Base-by-base conservation (phyloP, 2,888 invertebrate species). In the Apantesis nais region DNA sequence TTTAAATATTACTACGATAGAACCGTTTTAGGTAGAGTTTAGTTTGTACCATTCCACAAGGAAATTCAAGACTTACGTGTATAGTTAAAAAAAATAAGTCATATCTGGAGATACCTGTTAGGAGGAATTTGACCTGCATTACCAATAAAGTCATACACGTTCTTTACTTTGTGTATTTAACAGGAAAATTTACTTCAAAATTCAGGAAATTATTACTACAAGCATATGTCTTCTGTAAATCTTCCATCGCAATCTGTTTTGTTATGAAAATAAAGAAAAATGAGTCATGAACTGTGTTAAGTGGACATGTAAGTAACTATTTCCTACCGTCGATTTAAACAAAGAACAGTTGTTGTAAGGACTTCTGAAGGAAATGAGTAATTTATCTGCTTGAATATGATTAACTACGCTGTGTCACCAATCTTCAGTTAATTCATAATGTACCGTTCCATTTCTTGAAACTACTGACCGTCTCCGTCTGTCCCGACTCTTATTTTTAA, bases 331-430 rank as follows among this genome's bases (percentile, higher is more conserved):
- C 25, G 14, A 2, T 41, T 39, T 19, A 37, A n/a, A 68, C 77
- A 75, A 81, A 77, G 77, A 68, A 74, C 72, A n/a, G n/a, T n/a
- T 60, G 64, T 58, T 44, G 69, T 58, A 62, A 31, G 73, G 72
- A 77, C 81, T 74, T 79, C 61, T 60, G 41, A 67, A 80, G 82
- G 80, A 81, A 78, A 74, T 71, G 63, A 66, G 74, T 81, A 72
- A 66, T 80, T 81, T 77, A 74, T 60, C 68, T 67, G 72, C 74
- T 76, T 79, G 55, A 73, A 71, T 71, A 71, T 75, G 67, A 73
- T 71, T 63, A 75, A 66, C 31, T 60, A 34, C 16, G 66, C 9
- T n/a, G 41, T 41, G 44, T 39, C 39, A 41, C 44, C 44, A 41
- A 29, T 39, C 29, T 44, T 19, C 29, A 63, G 25, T 34, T 39